phyloP scores from a whole-genome alignment of 2,888 invertebrate genomes.

The Anarsia innoxiella region DNA sequence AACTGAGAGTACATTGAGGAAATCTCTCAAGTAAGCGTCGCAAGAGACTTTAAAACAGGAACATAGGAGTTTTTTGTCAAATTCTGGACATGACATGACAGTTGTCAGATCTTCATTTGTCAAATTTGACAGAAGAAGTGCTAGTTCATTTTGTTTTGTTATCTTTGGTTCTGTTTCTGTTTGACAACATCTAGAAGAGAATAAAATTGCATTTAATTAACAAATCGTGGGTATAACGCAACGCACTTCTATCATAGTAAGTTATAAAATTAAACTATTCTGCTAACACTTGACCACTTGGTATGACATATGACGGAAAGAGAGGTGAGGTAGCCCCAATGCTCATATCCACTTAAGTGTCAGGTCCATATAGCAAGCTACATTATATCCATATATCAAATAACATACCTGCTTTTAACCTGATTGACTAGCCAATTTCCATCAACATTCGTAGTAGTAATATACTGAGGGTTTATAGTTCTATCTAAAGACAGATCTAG shows the following conservation, averaged over 20 bases:
- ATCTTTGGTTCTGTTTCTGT: constrained; percentile 38
- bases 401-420: constrained; percentile 71
- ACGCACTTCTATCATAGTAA: too few relatives aligned
- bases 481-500: constrained; percentile 76
- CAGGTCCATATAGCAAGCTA: too few relatives aligned
- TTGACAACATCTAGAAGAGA: constrained; percentile 61
- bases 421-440: constrained; percentile 79
- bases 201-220: too few relatives aligned
- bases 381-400: too few relatives aligned
- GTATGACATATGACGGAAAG: too few relatives aligned
- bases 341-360: too few relatives aligned
- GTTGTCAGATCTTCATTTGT: constrained; percentile 53
- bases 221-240: too few relatives aligned
- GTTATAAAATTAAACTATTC: too few relatives aligned
- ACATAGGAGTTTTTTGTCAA: constrained; percentile 66
- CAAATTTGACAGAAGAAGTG: constrained; percentile 44
- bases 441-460: constrained; percentile 76
- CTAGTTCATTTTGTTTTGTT: constrained; percentile 49
- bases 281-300: too few relatives aligned
- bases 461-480: constrained; percentile 75
- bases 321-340: too few relatives aligned
- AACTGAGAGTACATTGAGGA: constrained; percentile 42
- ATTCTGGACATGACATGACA: constrained; percentile 63
- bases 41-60: constrained; percentile 69
- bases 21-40: constrained; percentile 59